Conservation (phyloP, 2,113 vertebrate genomes). For the Ciconia maguari region DNA sequence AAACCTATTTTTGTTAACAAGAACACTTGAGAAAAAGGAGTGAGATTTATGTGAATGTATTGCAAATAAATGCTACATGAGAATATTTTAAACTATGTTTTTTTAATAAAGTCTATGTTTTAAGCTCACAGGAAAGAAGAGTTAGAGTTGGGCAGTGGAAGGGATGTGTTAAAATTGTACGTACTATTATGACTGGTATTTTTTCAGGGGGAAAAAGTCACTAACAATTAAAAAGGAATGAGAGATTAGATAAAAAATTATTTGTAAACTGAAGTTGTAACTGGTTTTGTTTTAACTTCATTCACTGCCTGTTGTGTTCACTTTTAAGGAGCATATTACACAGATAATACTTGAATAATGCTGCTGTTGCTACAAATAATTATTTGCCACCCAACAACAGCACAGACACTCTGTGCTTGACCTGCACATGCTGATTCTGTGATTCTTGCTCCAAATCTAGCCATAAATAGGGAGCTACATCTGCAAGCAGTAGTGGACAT, state of each 20-base stretch:
- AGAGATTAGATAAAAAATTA: background rate
- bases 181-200: background rate
- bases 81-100: background rate
- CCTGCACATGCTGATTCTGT: fast-evolving
- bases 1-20: background rate
- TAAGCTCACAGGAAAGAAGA: background rate
- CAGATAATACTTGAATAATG: background rate
- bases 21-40: background rate
- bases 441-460: background rate
- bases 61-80: background rate
- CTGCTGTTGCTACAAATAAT: background rate
- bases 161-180: background rate
- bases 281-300: background rate
- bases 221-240: background rate
- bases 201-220: background rate
- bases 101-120: background rate
- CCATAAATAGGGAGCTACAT: background rate
- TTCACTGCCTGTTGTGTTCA: background rate
- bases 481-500: background rate
- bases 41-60: background rate
- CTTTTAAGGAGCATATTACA: background rate
- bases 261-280: background rate
- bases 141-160: background rate
- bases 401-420: background rate
- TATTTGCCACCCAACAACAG: background rate